Percentiles rank a stretch among this genome's conserved stretches.
phyloP scores from a whole-genome alignment of 2,113 vertebrate species.

The Apus apus region DNA sequence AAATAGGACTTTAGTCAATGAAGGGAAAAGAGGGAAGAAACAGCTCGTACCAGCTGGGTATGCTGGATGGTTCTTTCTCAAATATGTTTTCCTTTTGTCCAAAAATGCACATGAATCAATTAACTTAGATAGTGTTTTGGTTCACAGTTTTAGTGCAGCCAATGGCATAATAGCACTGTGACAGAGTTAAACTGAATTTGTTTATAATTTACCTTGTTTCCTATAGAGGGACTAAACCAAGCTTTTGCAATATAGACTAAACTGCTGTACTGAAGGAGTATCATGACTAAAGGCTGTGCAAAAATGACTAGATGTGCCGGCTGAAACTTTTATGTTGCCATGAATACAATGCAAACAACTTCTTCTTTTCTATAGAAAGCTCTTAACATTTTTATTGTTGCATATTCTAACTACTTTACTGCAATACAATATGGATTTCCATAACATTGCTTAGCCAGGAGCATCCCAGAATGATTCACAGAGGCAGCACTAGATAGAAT shows the following conservation, averaged over 20 bases:
- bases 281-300: background rate
- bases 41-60: background rate
- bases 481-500: background rate
- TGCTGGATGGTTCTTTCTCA: background rate
- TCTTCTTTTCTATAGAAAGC: background rate
- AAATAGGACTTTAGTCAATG: background rate
- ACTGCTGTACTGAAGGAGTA: background rate
- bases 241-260: background rate
- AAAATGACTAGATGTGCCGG: background rate
- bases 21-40: background rate
- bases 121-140: background rate
- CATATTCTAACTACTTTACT: background rate
- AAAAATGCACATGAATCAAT: background rate
- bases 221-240: background rate
- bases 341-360: background rate
- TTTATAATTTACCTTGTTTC: background rate
- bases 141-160: background rate
- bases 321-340: background rate
- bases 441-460: background rate
- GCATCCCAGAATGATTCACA: background rate
- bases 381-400: background rate
- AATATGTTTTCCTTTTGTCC: background rate
- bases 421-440: background rate
- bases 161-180: background rate
- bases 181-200: background rate